phyloP scores from a whole-genome alignment of 2,113 vertebrate genomes.

The Puma concolor region DNA sequence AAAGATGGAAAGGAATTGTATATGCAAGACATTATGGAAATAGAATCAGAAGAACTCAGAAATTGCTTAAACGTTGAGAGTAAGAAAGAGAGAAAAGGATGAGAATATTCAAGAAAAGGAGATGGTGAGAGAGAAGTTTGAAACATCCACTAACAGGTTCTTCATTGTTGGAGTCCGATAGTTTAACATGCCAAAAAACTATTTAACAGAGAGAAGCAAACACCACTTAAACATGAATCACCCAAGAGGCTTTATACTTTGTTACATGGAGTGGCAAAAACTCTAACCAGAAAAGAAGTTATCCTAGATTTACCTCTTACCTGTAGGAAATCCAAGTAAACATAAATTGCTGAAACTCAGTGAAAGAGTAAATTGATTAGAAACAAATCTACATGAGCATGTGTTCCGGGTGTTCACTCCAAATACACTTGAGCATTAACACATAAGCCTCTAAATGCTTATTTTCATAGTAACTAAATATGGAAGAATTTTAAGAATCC shows the following conservation, averaged over 20 bases:
- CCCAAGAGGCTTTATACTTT: slow-evolving; percentile 32
- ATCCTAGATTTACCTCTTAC: slow-evolving; percentile 44
- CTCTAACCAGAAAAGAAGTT: slow-evolving; percentile 24
- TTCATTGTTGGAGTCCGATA: not conserved
- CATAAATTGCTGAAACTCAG: slow-evolving; percentile 13
- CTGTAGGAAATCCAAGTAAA: slow-evolving; percentile 48
- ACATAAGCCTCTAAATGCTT: slow-evolving; percentile 47
- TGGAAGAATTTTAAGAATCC: slow-evolving; percentile 39
- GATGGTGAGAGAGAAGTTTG: not conserved
- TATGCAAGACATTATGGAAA: not conserved
- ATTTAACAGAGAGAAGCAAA: slow-evolving; percentile 43
- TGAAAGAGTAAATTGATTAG: slow-evolving; percentile 28
- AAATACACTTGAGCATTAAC: slow-evolving; percentile 54
- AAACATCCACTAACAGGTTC: not conserved
- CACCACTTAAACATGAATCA: not conserved
- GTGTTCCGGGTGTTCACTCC: slow-evolving; percentile 7
- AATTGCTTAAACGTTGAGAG: not conserved
- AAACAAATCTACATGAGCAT: not conserved
- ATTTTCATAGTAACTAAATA: slow-evolving; percentile 34
- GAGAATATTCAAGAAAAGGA: not conserved
- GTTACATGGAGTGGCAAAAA: slow-evolving; percentile 40
- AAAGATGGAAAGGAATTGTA: not conserved
- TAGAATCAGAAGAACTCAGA: not conserved
- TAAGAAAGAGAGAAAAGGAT: not conserved
- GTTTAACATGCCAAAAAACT: not conserved